Evolutionary conservation across 2,797 vertebrate genomes (phyloP), one percentile per base, ranked within the genome.

Genomic region (Chaetophractus vellerosus): DNA sequence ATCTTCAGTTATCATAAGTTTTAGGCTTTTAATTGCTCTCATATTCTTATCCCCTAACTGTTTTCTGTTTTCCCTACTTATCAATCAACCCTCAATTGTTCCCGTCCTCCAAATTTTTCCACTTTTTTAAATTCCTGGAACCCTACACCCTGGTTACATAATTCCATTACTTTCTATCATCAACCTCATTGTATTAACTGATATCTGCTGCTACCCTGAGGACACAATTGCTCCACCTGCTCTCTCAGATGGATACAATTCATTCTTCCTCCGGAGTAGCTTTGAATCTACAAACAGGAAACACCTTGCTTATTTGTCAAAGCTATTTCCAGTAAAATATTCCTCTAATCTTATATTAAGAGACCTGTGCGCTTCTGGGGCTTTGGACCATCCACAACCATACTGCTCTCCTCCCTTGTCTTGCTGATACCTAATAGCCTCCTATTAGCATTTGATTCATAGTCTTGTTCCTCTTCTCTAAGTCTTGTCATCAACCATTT

Each of bases 251-350:
- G 85, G 36, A 75, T 84, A 72, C 11, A 45, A 1, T n/a, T 81
- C n/a, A 59, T 11, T 69, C 61, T 84, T 84, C 36, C 83, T 61
- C 78, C 31, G 80, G 45, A 83, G 82, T 89, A 92, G 31, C 33
- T 80, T 69, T 28, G 36, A 71, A 33, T n/a, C 61, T 15, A 83
- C 69, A 94, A 89, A 82, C 2, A 82, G 28, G 7, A 90, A 84
- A 88, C 75, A 36, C n/a, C 26, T 84, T 83, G 59, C 36, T 85
- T 84, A 71, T 24, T 33, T 9, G 48, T 21, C 48, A 93, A 61
- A 48, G 33, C 9, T 61, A 81, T 41, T 63, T 91, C 57, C 19
- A 71, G 41, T 79, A 63, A 18, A 48, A 59, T 52, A 81, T 45
- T 78, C 38, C 84, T 94, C 38, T 86, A 36, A 1, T 18, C 4